phyloP scores from a whole-genome alignment of 92 coral and sea anemone genomes.

The Blastomussa wellsi region DNA sequence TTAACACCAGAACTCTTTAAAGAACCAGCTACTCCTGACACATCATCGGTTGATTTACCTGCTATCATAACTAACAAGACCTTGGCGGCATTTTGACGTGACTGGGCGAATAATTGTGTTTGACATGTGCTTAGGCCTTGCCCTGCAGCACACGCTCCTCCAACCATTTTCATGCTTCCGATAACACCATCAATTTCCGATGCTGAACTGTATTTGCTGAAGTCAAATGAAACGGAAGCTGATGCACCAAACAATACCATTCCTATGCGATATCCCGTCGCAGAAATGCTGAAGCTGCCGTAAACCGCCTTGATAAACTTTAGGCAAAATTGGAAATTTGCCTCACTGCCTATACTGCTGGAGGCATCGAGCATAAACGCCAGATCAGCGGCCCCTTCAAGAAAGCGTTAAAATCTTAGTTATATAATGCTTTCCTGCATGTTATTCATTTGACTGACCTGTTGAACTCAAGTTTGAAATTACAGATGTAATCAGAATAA shows the following conservation, averaged over 20 bases:
- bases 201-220: conserved; percentile 51
- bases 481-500: too few species aligned
- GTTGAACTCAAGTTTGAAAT: too few species aligned
- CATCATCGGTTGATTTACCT: conserved; percentile 56
- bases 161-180: conserved; percentile 44
- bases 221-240: conserved; percentile 59
- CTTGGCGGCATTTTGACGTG: conserved; percentile 45
- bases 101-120: conserved; percentile 59
- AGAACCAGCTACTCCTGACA: conserved; percentile 23
- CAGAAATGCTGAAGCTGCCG: conserved; percentile 45
- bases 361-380: conserved; percentile 65
- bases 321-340: conserved; percentile 43
- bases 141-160: conserved; percentile 61
- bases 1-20: conserved; percentile 44
- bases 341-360: conserved; percentile 45
- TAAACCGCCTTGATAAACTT: conserved; percentile 48
- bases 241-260: conserved; percentile 55
- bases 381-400: conserved; percentile 49
- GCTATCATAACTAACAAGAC: conserved; percentile 58
- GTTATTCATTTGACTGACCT: too few species aligned
- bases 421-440: background rate
- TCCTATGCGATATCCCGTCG: conserved; percentile 58
- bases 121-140: conserved; percentile 63
- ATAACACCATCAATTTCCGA: conserved; percentile 42
- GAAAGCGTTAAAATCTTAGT: background rate